These are phyloP conservation scores for Hippocampus barbouri DNA, from an alignment of 2,113 vertebrate genomes.

Conservation along the genomic window DNA sequence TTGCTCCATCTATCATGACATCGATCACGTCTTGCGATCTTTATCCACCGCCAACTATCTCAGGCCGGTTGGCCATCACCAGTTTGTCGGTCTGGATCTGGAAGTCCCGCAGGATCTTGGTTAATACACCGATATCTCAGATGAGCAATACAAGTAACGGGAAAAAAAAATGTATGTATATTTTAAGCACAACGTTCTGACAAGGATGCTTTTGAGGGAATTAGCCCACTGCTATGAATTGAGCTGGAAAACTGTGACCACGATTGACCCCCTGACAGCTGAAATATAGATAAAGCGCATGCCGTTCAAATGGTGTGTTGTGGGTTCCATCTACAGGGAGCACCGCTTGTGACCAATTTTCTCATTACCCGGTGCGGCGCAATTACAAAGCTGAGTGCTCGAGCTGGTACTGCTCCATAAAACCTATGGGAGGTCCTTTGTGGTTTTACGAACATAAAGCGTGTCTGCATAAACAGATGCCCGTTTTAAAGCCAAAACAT, in stretches of 20 bases:
- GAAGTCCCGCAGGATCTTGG: too few species aligned
- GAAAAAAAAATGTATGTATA: too few species aligned
- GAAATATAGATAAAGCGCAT: slow-evolving; percentile 44
- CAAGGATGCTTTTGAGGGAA: slow-evolving; percentile 24
- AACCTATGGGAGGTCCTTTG: slow-evolving; percentile 70
- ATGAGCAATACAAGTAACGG: too few species aligned
- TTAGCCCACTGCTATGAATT: slow-evolving; percentile 23
- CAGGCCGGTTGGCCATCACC: too few species aligned
- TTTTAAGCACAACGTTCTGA: too few species aligned
- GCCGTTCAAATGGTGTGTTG: slow-evolving; percentile 62
- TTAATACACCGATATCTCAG: too few species aligned
- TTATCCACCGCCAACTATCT: too few species aligned
- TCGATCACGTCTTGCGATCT: too few species aligned
- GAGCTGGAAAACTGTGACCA: slow-evolving; percentile 22
- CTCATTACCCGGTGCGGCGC: slow-evolving; percentile 67
- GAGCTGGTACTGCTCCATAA: slow-evolving; percentile 69
- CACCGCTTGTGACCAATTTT: slow-evolving; percentile 70
- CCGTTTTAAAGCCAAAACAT: slow-evolving; percentile 73
- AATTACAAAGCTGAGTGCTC: slow-evolving; percentile 73
- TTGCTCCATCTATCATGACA: too few species aligned
- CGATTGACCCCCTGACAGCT: slow-evolving; percentile 38
- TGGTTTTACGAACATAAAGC: slow-evolving; percentile 69
- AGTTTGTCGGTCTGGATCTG: too few species aligned
- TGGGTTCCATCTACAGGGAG: slow-evolving; percentile 60
- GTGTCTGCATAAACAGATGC: slow-evolving; percentile 77